phyloP scores from a whole-genome alignment of 1,140 invertebrate species.

The Zaprionus tsacasi region DNA sequence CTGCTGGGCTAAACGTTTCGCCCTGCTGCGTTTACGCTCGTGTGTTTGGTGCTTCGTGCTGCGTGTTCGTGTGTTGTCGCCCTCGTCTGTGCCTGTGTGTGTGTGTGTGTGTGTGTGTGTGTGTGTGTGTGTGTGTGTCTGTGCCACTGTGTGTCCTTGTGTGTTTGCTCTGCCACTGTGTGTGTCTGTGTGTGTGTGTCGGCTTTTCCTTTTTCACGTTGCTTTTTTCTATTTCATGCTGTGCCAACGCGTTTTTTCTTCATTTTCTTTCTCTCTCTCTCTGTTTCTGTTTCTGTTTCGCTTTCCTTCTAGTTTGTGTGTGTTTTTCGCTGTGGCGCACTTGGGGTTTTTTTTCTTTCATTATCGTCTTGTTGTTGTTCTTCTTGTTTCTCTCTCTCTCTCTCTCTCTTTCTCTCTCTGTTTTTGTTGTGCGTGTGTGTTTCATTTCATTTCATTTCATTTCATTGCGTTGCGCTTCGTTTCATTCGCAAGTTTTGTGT shows the following conservation, averaged over 20 bases:
- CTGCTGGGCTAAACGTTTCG: constrained; percentile 21
- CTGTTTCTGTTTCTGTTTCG: not conserved
- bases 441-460: constrained; percentile 36
- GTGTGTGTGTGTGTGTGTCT: not conserved
- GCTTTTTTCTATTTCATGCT: constrained; percentile 2
- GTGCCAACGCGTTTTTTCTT: constrained; percentile 5
- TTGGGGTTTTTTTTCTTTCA: constrained; percentile 30
- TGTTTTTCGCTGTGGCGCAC: constrained; percentile 32
- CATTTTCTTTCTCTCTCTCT: not conserved
- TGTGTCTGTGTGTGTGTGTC: not conserved
- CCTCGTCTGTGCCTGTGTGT: constrained; percentile 1
- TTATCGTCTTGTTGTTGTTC: constrained; percentile 29
- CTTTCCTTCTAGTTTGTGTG: constrained; percentile 28
- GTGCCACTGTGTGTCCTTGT: not conserved
- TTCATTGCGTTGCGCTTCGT: constrained; percentile 39
- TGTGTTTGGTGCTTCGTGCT: not conserved
- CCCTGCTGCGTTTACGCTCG: constrained; percentile 26
- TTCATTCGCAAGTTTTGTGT: constrained; percentile 24
- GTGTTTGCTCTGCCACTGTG: not conserved
- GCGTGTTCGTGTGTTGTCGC: constrained; percentile 8
- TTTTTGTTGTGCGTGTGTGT: constrained; percentile 35
- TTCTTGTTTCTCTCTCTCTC: not conserved
- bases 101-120: constrained; percentile 1
- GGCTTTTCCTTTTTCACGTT: constrained; percentile 10
- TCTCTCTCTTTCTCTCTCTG: not conserved